phyloP scores from a whole-genome alignment of 2,797 vertebrate genomes.

The Leptatherina wallacei region DNA sequence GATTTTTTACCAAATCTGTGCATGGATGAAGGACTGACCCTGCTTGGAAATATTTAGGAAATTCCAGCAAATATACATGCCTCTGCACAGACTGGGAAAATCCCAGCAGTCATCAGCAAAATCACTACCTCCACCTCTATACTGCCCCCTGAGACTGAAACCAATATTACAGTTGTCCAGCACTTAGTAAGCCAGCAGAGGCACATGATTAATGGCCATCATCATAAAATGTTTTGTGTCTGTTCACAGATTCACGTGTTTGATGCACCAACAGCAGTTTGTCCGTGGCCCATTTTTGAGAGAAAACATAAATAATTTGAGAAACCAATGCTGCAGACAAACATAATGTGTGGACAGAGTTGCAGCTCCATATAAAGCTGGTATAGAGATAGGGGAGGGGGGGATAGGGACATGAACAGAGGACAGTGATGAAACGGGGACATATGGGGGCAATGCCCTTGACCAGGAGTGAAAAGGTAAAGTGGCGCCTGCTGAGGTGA shows the following conservation, averaged over 20 bases:
- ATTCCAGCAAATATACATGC: conserved; percentile 16
- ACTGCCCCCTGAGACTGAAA: conserved; percentile 29
- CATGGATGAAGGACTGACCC: background rate
- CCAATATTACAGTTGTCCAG: background rate
- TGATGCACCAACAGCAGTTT: background rate
- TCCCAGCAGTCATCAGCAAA: conserved; percentile 22
- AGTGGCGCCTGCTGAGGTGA: conserved; percentile 81
- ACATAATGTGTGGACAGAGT: background rate
- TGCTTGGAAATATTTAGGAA: conserved; percentile 8
- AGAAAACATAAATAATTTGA: conserved; percentile 5
- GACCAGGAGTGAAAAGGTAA: conserved; percentile 42
- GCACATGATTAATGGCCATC: background rate
- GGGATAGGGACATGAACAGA: conserved; percentile 15
- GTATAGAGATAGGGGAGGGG: conserved; percentile 5
- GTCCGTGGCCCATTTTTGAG: conserved; percentile 31
- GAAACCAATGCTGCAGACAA: background rate
- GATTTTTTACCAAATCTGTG: background rate
- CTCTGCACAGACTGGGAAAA: conserved; percentile 27
- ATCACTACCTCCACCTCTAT: conserved; percentile 4
- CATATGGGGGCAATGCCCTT: conserved; percentile 71
- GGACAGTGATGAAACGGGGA: conserved; percentile 53
- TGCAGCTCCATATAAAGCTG: conserved; percentile 28
- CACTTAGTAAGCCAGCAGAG: background rate
- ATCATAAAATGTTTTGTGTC: conserved; percentile 3
- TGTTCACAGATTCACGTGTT: conserved; percentile 17